Evolutionary conservation across 2,888 invertebrate species (phyloP), one percentile per base, ranked within the genome.

Genomic region (Eristalis intricaria): DNA sequence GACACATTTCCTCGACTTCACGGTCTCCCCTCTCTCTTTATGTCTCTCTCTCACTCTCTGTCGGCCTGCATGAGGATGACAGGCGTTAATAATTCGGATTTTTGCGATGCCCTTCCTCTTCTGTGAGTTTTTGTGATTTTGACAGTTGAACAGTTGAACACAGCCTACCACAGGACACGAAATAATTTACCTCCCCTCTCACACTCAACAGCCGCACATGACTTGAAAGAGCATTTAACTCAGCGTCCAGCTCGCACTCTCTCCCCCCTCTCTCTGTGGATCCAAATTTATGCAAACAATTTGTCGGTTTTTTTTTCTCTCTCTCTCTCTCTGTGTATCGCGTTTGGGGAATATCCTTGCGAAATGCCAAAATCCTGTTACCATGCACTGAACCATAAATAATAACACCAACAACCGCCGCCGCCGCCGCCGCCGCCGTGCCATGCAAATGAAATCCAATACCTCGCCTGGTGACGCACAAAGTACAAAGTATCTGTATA

Each of bases 51-150:
- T 73, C 50, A 38, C 58, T 65, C 40, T 58, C 32, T 73, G 19
- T n/a, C 8, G 8, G 5, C 50, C 29, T 58, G 73, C 63, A 19
- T 80, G 80, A 74, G 43, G 38, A 68, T 80, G 80, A 74, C 80
- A 80, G 66, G 80, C 80, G 80, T 80, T 66, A 74, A 80, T 73
- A 80, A 80, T 80, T 80, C 58, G 73, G 35, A 71, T 66, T 66
- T 66, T 66, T 65, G 50, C 69, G 32, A 23, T 75, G 40, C 65
- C 38, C 2, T 69, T 58, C 15, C 61, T 32, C 22, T 4, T n/a
- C 11, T 32, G 7, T 29, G 64, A 32, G 8, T 35, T 35, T 56
- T 61, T 68, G 19, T 60, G 65, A 64, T 73, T 73, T 43, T 79
- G 79, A 73, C 79, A 79, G 73, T 60, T 60, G 40, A 71, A 50